These are phyloP conservation scores for Scaptomyza parva DNA, from an alignment of 2,888 invertebrate species.

Conservation along the genomic window DNA sequence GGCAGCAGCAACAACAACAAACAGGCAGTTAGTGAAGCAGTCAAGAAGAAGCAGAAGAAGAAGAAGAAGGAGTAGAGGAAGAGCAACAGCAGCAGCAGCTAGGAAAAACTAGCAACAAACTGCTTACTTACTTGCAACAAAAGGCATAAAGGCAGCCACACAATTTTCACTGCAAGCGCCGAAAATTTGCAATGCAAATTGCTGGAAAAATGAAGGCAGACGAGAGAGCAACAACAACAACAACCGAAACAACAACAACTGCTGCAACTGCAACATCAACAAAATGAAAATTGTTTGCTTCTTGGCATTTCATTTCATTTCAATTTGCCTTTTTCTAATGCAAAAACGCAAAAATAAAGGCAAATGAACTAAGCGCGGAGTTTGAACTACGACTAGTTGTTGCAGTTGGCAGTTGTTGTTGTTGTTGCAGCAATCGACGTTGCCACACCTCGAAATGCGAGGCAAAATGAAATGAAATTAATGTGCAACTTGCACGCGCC, in stretches of 20 bases:
- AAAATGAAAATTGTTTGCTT: constrained; percentile 64
- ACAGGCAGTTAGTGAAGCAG: neutral
- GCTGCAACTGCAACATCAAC: constrained; percentile 14
- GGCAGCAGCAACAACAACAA: constrained; percentile 5
- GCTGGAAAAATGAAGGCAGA: constrained; percentile 43
- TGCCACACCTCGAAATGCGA: constrained; percentile 79
- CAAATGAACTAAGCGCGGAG: constrained; percentile 81
- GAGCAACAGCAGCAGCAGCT: constrained; percentile 43
- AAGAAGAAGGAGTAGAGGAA: too few species aligned
- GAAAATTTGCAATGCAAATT: constrained; percentile 80
- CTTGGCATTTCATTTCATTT: constrained; percentile 75
- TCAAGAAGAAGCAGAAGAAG: neutral
- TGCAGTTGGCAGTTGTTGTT: constrained; percentile 29
- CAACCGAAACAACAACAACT: constrained; percentile 33
- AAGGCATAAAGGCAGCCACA: constrained; percentile 31
- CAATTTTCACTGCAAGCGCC: constrained; percentile 72
- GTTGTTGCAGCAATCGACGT: constrained; percentile 68
- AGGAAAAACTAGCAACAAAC: constrained; percentile 47
- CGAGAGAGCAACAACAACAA: constrained; percentile 27
- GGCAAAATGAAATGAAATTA: constrained; percentile 77
- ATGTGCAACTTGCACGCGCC: constrained; percentile 80
- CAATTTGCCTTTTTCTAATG: constrained; percentile 80
- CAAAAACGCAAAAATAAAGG: constrained; percentile 58
- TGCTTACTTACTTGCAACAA: constrained; percentile 26
- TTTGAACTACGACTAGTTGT: constrained; percentile 69